Evolutionary conservation across 2,113 vertebrate genomes (phyloP).

Genomic region (Illadopsis cleaveri): DNA sequence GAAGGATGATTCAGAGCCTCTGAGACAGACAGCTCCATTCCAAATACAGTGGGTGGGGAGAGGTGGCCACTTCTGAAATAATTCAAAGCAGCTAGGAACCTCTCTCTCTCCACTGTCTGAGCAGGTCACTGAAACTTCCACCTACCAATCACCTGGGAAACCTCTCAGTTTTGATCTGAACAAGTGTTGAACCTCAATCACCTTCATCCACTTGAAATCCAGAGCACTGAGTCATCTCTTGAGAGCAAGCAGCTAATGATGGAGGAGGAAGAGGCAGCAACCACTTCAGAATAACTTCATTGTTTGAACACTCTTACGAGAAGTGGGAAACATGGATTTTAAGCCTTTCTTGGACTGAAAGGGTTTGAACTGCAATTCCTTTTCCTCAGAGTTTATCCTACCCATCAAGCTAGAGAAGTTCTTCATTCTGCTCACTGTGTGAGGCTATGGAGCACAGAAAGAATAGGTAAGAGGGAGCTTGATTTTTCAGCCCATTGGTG

Average conservation of each 20-base stretch:
- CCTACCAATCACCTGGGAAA: constrained; percentile 46
- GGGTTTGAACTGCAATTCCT: constrained; percentile 51
- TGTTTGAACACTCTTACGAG: constrained; percentile 67
- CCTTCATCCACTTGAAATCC: constrained; percentile 64
- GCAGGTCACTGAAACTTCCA: constrained; percentile 43
- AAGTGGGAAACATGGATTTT: constrained; percentile 65
- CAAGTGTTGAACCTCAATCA: constrained; percentile 47
- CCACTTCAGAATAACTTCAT: constrained; percentile 67
- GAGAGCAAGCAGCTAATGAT: constrained; percentile 61
- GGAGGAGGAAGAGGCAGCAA: constrained; percentile 56
- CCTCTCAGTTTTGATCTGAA: constrained; percentile 51
- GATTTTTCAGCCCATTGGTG: constrained; percentile 51
- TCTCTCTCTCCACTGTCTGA: constrained; percentile 8
- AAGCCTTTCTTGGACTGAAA: constrained; percentile 63
- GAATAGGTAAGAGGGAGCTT: constrained; percentile 48
- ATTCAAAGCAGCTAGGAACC: neutral
- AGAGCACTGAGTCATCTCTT: constrained; percentile 51
- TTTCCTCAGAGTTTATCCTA: constrained; percentile 46
- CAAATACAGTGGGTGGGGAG: neutral
- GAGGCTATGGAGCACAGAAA: neutral
- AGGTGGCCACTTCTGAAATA: constrained; percentile 21
- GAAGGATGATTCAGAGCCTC: neutral
- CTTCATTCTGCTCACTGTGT: constrained; percentile 23
- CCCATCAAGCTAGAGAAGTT: constrained; percentile 43
- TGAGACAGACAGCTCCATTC: neutral